Evolutionary conservation across 2,113 vertebrate genomes (phyloP), one percentile per base, ranked within the genome.

Genomic region (Chaenocephalus aceratus): DNA sequence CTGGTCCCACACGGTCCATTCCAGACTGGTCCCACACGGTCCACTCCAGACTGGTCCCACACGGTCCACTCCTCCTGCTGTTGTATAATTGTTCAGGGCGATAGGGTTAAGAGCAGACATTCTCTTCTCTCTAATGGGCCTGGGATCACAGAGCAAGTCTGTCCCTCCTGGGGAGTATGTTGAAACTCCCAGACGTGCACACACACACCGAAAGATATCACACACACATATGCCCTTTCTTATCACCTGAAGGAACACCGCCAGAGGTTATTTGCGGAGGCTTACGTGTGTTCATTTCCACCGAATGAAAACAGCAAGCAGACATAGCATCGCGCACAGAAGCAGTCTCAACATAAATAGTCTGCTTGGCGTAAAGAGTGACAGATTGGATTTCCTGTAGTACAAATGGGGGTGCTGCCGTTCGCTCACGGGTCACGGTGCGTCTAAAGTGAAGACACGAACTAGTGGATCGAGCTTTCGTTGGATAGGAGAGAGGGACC

Each of bases 341-440:
- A 88, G 77, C 63, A 69, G 75, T 53, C 60, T 62, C 70, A 79
- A 79, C 85, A 80, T 51, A 86, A 89, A 90, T 88, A 92, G 89
- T 72, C 80, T 10, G 63, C 65, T 62, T 18, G 41, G 26, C 14
- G 12, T 87, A 61, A 71, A 76, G 87, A 83, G 72, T 80, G 52
- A 56, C 72, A 21, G 85, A 86, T 91, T 85, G 23, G 64, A 77
- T 91, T 88, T 86, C 89, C 79, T 68, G 72, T 65, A 16, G 64
- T 86, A 78, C 77, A 75, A 79, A 61, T 41, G 67, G 65, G 51
- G 84, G 81, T 83, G 59, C 44, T 75, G 71, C 8, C 46, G 64
- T 71, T 45, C 8, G n/a, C 68, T 68, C 12, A 41, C 79, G 67
- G 41, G 78, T 81, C 89, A 59, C 36, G n/a, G 85, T 15, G 11